A percentile compares a stretch with the other conserved stretches of the same genome.
These are phyloP conservation scores for Falco concolor DNA, from an alignment of 2,797 vertebrate genomes.

Conservation along the genomic window DNA sequence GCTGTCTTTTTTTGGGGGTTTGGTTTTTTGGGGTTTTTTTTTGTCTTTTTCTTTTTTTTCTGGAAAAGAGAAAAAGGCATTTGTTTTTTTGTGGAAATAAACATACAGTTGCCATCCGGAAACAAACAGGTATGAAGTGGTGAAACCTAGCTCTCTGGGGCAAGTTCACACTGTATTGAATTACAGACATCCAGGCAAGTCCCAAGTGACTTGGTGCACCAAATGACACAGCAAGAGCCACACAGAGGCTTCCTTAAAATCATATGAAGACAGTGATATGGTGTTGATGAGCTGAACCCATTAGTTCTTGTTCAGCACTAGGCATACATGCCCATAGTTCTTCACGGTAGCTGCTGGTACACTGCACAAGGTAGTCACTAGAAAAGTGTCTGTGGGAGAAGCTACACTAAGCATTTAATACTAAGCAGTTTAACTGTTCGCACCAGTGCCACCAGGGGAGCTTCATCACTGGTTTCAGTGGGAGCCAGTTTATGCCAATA, in stretches of 20 bases:
- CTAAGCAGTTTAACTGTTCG: neutral
- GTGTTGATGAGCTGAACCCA: neutral
- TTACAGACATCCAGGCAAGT: neutral
- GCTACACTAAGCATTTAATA: neutral
- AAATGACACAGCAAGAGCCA: neutral
- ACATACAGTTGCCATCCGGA: neutral
- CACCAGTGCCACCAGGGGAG: neutral
- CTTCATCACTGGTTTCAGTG: neutral
- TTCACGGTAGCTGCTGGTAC: neutral
- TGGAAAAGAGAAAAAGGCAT: neutral
- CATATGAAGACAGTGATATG: neutral
- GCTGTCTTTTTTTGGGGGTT: neutral
- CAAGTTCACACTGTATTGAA: neutral
- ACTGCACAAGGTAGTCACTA: neutral
- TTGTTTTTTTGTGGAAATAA: neutral
- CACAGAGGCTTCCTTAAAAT: neutral
- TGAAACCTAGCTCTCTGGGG: neutral
- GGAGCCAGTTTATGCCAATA: neutral
- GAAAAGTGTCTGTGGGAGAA: neutral
- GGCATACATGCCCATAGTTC: neutral
- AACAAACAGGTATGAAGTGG: neutral
- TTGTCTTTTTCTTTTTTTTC: neutral
- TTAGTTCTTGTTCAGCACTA: neutral
- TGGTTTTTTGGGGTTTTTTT: too few species aligned
- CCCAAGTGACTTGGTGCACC: neutral